Base-by-base conservation (phyloP, 2,888 invertebrate species). In the Actias luna region DNA sequence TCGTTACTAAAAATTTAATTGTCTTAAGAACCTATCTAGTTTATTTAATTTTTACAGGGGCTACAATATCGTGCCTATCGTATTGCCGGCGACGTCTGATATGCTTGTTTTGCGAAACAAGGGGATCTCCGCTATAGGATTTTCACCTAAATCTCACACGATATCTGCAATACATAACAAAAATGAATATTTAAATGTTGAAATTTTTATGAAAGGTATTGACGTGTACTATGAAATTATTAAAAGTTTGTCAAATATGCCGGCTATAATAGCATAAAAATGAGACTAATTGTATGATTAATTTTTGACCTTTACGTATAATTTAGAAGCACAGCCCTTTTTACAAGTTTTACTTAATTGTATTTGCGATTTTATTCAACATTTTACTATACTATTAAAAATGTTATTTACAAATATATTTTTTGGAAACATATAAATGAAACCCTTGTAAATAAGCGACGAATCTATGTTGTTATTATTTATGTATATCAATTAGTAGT, bases 51-150 rank as follows among this genome's bases (percentile, higher is more conserved):
- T 58, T 79, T 80, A 36, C 79, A 88, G 88, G 73, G 80, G 77
- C 22, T 70, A 83, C 36, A 72, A 72, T n/a, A 16, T 87, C 10
- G 64, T 50, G 8, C 81, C 86, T 0, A 55, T 82, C 0, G 77
- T 85, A 0, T 77, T 76, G 14, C 82, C 87, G 1, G 88, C 86
- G 0, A 83, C 85, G 0, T 77, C 87, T 0, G 89, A 90, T 66
- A 83, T 84, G 79, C 36, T 84, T 1, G 66, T 67, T 0, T 2
- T 90, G 0, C 78, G 89, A 3, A 82, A 78, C 61, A 61, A 74
- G 1, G 88, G 85, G 0, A 78, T 87, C 27, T 87, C 87, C 5
- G 87, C 87, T 0, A 62, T 89, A 0, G 88, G 88, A 1, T 86
- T 89, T 66, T 60, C 84, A 0, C 72, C 87, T 18, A 86, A 81